phyloP scores from a whole-genome alignment of 23 tunicate species.

The Aplidium turbinatum region DNA sequence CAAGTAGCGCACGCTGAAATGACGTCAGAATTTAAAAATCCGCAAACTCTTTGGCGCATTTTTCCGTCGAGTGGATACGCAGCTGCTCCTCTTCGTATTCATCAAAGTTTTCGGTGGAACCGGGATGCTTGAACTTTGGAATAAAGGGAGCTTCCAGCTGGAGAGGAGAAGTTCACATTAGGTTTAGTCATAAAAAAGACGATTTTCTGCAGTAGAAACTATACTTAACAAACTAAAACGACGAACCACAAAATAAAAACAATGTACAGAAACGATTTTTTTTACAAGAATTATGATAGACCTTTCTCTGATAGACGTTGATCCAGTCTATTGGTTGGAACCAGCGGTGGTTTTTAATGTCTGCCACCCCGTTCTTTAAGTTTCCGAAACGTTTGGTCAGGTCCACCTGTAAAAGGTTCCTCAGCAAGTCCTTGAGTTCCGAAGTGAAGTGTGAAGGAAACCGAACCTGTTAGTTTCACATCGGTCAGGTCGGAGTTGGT shows the following conservation, averaged over 20 bases:
- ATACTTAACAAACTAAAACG: no score
- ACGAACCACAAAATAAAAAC: no score
- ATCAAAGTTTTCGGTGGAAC: conserved; percentile 96
- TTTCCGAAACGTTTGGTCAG: conserved; percentile 97
- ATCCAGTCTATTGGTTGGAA: conserved; percentile 98
- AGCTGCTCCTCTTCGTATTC: conserved; percentile 99
- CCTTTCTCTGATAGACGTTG: conserved; percentile 85
- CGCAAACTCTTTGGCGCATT: conserved; percentile 99
- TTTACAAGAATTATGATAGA: conserved; percentile 4
- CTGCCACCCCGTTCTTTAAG: conserved; percentile 96
- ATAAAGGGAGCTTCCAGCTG: conserved; percentile 99
- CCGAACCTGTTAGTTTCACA: conserved; percentile 66
- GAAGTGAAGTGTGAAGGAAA: conserved; percentile 99
- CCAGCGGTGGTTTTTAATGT: conserved; percentile 97
- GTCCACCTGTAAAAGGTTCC: conserved; percentile 97
- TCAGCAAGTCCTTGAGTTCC: conserved; percentile 94
- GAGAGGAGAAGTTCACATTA: neutral
- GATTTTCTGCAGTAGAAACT: no score
- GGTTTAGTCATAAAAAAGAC: neutral
- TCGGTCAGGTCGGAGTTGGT: neutral
- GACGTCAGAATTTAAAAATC: conserved; percentile 71
- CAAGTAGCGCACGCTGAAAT: no score
- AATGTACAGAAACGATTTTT: no score
- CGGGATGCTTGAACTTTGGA: conserved; percentile 92
- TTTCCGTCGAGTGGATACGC: conserved; percentile 96